These are phyloP conservation scores for Tillus elongatus DNA, from an alignment of 2,888 invertebrate species.

Conservation along the genomic window DNA sequence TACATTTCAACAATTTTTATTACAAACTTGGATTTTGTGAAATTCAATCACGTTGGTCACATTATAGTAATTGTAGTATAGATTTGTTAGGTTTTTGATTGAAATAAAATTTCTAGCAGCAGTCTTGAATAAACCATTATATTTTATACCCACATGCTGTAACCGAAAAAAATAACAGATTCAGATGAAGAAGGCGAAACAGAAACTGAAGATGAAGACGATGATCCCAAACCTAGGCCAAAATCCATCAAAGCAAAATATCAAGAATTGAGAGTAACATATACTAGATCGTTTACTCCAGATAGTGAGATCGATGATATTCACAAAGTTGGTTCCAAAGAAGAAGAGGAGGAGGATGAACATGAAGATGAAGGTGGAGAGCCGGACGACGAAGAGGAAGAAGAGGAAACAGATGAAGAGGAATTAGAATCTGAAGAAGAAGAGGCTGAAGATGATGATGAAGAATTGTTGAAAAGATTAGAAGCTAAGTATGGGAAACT, in stretches of 20 bases:
- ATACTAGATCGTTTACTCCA: conserved; percentile 33
- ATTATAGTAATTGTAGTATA: no score
- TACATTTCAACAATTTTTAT: no score
- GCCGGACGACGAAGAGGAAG: conserved; percentile 16
- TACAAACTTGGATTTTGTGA: no score
- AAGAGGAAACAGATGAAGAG: conserved; percentile 11
- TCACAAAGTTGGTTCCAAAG: conserved; percentile 27
- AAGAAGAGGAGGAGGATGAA: conserved; percentile 32
- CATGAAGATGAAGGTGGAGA: conserved; percentile 24
- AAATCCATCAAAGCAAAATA: conserved; percentile 33
- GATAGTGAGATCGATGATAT: conserved; percentile 28
- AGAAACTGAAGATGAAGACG: conserved; percentile 31
- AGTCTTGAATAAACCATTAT: no score
- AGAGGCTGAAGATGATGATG: conserved; percentile 36
- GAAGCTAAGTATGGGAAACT: conserved; percentile 67
- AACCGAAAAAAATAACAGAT: no score
- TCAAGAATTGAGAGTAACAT: conserved; percentile 35
- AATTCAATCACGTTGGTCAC: no score
- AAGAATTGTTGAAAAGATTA: conserved; percentile 57
- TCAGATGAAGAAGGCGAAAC: conserved; percentile 24
- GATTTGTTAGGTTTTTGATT: no score
- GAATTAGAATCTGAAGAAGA: conserved; percentile 14
- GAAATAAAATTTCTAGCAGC: no score
- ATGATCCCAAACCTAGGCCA: conserved; percentile 16
- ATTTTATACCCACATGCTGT: no score